These are phyloP conservation scores for Piaya cayana DNA, from an alignment of 2,113 vertebrate species.

Conservation along the genomic window DNA sequence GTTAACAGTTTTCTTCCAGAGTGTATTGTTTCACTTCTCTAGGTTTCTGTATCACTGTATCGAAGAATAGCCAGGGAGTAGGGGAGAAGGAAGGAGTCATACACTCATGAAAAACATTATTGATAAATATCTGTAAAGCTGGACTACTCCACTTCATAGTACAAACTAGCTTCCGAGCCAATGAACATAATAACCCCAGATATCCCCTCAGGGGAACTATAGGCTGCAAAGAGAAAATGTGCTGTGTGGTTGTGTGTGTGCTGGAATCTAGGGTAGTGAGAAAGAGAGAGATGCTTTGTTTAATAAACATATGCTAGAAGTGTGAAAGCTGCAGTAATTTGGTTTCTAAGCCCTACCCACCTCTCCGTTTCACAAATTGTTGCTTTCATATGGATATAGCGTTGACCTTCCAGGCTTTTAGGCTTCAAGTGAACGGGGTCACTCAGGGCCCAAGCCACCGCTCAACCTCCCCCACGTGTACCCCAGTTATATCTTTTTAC, in stretches of 20 bases:
- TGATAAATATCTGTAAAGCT: background rate
- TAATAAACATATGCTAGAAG: conserved; percentile 64
- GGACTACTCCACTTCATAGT: background rate
- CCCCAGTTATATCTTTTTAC: conserved; percentile 82
- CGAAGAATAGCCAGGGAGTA: background rate
- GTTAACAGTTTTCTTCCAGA: background rate
- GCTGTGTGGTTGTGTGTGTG: background rate
- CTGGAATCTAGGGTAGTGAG: background rate
- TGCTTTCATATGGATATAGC: conserved; percentile 73
- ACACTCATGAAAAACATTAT: background rate
- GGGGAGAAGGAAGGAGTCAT: background rate
- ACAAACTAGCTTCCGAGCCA: background rate
- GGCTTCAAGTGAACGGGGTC: conserved; percentile 73
- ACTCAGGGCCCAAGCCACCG: conserved; percentile 69
- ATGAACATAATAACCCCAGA: background rate
- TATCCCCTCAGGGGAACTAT: background rate
- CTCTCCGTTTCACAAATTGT: conserved; percentile 70
- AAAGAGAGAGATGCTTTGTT: conserved; percentile 13
- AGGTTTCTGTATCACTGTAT: background rate
- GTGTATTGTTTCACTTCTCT: background rate
- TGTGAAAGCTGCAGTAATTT: conserved; percentile 71
- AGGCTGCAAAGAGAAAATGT: background rate
- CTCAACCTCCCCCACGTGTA: conserved; percentile 72
- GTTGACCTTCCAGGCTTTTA: conserved; percentile 73
- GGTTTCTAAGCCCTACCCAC: conserved; percentile 57